Conservation (phyloP, 2,888 invertebrate genomes). For the Rhingia campestris region DNA sequence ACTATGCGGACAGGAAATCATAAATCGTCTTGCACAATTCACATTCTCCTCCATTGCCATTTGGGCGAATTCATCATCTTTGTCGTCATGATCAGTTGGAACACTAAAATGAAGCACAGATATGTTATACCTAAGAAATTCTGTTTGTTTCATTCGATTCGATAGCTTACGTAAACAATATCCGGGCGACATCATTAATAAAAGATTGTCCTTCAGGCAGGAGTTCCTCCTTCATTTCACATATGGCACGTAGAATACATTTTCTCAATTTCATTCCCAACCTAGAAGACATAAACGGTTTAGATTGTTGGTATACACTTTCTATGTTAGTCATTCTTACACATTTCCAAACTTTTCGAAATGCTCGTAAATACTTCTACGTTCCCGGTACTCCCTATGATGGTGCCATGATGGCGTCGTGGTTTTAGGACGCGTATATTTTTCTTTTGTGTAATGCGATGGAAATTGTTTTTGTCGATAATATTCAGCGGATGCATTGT, state of each 20-base stretch:
- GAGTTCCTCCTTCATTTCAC: slow-evolving; percentile 54
- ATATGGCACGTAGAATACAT: slow-evolving; percentile 60
- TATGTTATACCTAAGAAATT: background rate
- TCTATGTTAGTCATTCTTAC: slow-evolving; percentile 9
- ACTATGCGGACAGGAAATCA: slow-evolving; percentile 63
- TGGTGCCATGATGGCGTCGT: slow-evolving; percentile 44
- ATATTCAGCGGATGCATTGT: background rate
- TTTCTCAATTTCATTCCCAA: slow-evolving; percentile 49
- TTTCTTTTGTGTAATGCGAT: background rate
- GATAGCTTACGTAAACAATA: slow-evolving; percentile 54
- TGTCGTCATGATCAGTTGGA: slow-evolving; percentile 53
- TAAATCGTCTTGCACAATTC: slow-evolving; percentile 53
- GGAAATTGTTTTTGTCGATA: background rate
- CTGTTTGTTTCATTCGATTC: background rate
- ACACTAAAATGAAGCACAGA: slow-evolving; percentile 21
- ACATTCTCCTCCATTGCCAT: slow-evolving; percentile 59
- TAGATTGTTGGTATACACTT: background rate
- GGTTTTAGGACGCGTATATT: background rate
- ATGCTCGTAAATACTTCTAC: slow-evolving; percentile 55
- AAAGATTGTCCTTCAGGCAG: slow-evolving; percentile 58
- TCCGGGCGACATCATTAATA: slow-evolving; percentile 57
- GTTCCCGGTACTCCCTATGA: slow-evolving; percentile 63
- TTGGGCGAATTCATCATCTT: slow-evolving; percentile 55
- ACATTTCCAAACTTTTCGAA: slow-evolving; percentile 54
- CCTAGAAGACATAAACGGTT: slow-evolving; percentile 10